phyloP scores from a whole-genome alignment of 2,888 invertebrate genomes.

The Oxycera nigricornis region DNA sequence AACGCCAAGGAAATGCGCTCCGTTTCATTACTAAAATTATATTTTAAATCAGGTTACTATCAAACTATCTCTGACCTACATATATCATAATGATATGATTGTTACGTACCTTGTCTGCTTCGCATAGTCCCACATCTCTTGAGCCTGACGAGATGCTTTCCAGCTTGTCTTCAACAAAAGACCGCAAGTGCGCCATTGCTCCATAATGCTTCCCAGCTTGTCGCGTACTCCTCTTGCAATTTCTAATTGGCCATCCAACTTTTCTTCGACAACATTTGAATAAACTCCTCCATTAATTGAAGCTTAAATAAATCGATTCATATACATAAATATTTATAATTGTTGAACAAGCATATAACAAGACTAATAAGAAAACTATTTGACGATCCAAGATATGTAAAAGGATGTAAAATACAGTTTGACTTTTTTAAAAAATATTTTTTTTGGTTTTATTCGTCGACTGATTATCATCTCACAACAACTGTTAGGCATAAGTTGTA shows the following conservation, averaged over 20 bases:
- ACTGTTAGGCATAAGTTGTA: too few relatives aligned
- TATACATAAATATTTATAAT: too few relatives aligned
- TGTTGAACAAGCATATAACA: too few relatives aligned
- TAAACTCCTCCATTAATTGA: conserved; percentile 60
- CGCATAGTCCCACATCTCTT: conserved; percentile 56
- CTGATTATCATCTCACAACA: too few relatives aligned
- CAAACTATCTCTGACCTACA: background rate
- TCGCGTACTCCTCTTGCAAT: conserved; percentile 58
- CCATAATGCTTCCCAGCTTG: conserved; percentile 59
- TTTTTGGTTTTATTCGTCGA: too few relatives aligned
- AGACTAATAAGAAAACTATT: too few relatives aligned
- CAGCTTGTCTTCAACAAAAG: conserved; percentile 57
- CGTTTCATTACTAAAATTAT: conserved; percentile 54
- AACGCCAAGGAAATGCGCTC: conserved; percentile 55
- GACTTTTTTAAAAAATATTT: background rate
- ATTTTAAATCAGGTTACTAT: background rate
- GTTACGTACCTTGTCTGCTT: conserved; percentile 51
- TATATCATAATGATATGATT: background rate
- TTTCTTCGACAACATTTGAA: conserved; percentile 58
- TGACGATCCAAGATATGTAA: too few relatives aligned
- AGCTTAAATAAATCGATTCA: conserved; percentile 52
- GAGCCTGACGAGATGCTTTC: conserved; percentile 56
- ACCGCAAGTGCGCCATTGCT: conserved; percentile 62
- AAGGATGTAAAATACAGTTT: background rate
- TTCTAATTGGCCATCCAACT: conserved; percentile 58